A percentile compares a stretch with the other conserved stretches of the same genome.
These are phyloP conservation scores for Euspilapteryx auroguttella DNA, from an alignment of 2,888 invertebrate species.

Conservation along the genomic window DNA sequence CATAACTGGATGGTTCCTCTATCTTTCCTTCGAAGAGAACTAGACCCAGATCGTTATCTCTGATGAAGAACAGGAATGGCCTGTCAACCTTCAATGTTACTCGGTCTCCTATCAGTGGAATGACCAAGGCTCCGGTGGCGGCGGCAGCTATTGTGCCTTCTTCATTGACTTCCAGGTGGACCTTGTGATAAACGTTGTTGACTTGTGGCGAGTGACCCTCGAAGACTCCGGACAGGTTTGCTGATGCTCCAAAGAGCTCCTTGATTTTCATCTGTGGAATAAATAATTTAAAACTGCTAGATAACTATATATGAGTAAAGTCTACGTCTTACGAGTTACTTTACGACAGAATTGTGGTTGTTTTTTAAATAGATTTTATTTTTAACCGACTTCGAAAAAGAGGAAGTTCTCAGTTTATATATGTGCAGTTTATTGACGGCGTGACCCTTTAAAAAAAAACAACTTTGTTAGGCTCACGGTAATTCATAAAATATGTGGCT, in stretches of 20 bases:
- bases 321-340: too few species aligned
- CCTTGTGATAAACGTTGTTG: slow-evolving; percentile 63
- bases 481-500: too few species aligned
- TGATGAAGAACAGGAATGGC: slow-evolving; percentile 69
- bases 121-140: slow-evolving; percentile 57
- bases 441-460: too few species aligned
- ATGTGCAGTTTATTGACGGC: too few species aligned
- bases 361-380: too few species aligned
- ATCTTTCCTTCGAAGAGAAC: slow-evolving; percentile 68
- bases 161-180: slow-evolving; percentile 67
- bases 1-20: slow-evolving; percentile 55
- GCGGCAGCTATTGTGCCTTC: slow-evolving; percentile 68
- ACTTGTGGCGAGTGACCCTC: slow-evolving; percentile 34
- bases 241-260: slow-evolving; percentile 53
- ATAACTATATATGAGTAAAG: too few species aligned
- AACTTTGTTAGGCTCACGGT: too few species aligned
- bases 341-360: too few species aligned
- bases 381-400: too few species aligned
- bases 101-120: slow-evolving; percentile 62
- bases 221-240: slow-evolving; percentile 63
- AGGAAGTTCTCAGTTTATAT: too few species aligned
- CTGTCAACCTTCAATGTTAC: slow-evolving; percentile 57
- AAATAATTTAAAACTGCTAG: neutral
- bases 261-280: slow-evolving; percentile 59
- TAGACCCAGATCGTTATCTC: slow-evolving; percentile 50